Evolutionary conservation across 2,113 vertebrate species (phyloP).

Genomic region (Gasterosteus nipponicus): DNA sequence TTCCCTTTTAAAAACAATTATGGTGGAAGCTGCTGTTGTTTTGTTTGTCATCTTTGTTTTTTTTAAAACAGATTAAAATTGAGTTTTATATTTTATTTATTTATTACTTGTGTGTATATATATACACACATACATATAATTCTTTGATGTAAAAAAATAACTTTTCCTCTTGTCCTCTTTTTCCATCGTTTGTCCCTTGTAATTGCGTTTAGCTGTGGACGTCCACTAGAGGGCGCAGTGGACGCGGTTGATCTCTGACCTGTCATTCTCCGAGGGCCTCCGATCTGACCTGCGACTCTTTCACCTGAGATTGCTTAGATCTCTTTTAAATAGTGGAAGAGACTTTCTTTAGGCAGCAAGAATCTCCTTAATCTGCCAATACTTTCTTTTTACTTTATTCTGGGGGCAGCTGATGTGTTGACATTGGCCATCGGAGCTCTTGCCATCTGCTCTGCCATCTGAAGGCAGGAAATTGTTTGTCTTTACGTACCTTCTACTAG

Average conservation of each 20-base stretch:
- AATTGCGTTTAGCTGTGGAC: not conserved
- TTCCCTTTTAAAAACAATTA: conserved; percentile 38
- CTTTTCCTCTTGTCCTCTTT: not conserved
- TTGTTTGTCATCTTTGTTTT: not conserved
- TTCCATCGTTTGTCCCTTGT: not conserved
- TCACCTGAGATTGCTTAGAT: not conserved
- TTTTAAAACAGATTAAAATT: not conserved
- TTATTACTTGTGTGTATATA: too few relatives aligned
- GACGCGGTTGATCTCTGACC: conserved; percentile 53
- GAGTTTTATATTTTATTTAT: too few relatives aligned
- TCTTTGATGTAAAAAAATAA: not conserved
- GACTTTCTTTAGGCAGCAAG: not conserved
- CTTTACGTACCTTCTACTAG: conserved; percentile 41
- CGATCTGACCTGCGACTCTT: not conserved
- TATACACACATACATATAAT: too few relatives aligned
- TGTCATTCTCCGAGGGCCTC: not conserved
- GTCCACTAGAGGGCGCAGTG: conserved; percentile 62
- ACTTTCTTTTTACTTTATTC: conserved; percentile 5
- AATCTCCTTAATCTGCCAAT: not conserved
- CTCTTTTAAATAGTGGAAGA: not conserved
- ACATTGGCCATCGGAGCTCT: conserved; percentile 45
- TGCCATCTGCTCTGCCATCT: conserved; percentile 79
- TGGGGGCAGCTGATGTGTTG: conserved; percentile 27
- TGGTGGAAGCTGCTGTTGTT: conserved; percentile 1
- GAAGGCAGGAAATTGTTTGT: conserved; percentile 64